A percentile compares a stretch with the other conserved stretches of the same genome.
Evolutionary conservation across 2,113 vertebrate species (phyloP).

Genomic region (Upupa epops): DNA sequence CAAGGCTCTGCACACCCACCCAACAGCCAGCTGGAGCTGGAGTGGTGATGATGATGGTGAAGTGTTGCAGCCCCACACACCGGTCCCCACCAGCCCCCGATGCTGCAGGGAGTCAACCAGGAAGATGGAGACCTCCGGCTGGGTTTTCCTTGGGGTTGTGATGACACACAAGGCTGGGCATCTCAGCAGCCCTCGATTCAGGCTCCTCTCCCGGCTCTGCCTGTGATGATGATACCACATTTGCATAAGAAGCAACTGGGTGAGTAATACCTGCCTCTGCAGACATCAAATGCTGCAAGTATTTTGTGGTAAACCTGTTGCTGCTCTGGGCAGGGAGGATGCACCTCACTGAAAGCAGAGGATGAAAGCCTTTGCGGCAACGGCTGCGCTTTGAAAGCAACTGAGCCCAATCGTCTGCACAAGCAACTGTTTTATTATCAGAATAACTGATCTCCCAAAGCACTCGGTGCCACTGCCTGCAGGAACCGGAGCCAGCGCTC

Average conservation of each 20-base stretch:
- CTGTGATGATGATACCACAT: rapidly evolving
- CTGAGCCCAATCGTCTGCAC: constrained; percentile 68
- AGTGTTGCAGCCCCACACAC: background rate
- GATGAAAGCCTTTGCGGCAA: constrained; percentile 69
- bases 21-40: background rate
- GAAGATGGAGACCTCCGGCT: rapidly evolving
- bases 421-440: constrained; percentile 60
- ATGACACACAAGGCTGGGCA: background rate
- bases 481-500: background rate
- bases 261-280: constrained; percentile 29
- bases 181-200: background rate
- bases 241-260: background rate
- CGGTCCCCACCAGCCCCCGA: background rate
- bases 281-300: background rate
- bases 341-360: constrained; percentile 1
- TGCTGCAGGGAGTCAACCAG: rapidly evolving
- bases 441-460: constrained; percentile 49
- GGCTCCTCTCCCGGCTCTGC: background rate
- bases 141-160: rapidly evolving
- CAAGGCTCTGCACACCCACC: background rate
- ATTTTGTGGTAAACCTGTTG: background rate
- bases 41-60: background rate
- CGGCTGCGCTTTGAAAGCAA: constrained; percentile 58
- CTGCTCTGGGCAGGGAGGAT: constrained; percentile 43
- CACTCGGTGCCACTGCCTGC: background rate